phyloP scores from a whole-genome alignment of 2,888 invertebrate species.

The Dorcus parallelipipedus region DNA sequence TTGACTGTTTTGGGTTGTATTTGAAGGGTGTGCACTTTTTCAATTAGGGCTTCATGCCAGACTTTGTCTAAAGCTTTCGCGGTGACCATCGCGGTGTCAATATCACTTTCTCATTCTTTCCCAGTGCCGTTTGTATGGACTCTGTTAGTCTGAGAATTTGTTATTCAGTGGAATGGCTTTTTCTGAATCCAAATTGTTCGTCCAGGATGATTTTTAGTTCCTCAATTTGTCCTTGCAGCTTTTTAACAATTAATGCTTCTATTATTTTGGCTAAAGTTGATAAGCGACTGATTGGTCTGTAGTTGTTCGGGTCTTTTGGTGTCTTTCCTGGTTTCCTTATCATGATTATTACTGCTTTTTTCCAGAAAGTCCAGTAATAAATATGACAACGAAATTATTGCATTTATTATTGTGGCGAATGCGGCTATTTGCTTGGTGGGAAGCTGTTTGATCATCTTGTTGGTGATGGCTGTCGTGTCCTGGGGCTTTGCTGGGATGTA shows the following conservation, averaged over 20 bases:
- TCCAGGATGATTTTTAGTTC: conserved; percentile 10
- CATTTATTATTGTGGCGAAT: no score
- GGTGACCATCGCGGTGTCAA: conserved; percentile 10
- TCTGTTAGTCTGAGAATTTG: conserved; percentile 12
- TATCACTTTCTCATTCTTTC: not conserved
- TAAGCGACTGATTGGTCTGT: conserved; percentile 5
- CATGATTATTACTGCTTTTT: not conserved
- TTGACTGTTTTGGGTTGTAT: no score
- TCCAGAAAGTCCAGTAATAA: not conserved
- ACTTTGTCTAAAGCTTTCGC: conserved; percentile 7
- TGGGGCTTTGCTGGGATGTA: no score
- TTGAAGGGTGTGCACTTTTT: no score
- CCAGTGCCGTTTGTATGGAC: not conserved
- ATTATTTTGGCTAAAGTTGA: no score
- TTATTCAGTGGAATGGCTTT: conserved; percentile 7
- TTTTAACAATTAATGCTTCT: conserved; percentile 1
- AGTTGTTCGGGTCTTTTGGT: conserved; percentile 1
- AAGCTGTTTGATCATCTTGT: no score
- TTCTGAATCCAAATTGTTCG: conserved; percentile 16
- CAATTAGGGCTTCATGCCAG: conserved; percentile 1
- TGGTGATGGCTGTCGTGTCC: no score
- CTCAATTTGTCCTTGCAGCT: not conserved
- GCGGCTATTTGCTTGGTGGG: no score
- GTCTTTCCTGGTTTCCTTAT: conserved; percentile 4
- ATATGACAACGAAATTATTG: no score